Percentiles rank a stretch among this genome's conserved stretches.
phyloP scores from a whole-genome alignment of 2,797 vertebrate species.

The Cyclopterus lumpus region DNA sequence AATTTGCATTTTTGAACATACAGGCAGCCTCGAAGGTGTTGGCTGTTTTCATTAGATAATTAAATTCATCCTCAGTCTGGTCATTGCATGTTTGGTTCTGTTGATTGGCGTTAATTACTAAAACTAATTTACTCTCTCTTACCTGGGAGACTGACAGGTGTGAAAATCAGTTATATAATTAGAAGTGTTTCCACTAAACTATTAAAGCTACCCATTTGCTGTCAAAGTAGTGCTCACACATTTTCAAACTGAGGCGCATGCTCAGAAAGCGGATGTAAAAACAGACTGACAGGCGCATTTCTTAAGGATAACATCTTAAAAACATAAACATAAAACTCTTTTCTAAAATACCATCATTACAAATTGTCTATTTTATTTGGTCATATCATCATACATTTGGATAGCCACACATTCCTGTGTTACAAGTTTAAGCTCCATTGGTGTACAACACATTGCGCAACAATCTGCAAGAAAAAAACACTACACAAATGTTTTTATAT shows the following conservation, averaged over 20 bases:
- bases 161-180: slow-evolving; percentile 24
- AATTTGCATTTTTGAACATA: neutral
- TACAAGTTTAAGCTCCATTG: neutral
- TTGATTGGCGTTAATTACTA: slow-evolving; percentile 39
- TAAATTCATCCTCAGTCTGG: neutral
- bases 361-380: neutral
- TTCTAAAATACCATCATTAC: neutral
- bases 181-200: slow-evolving; percentile 24
- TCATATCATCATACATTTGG: neutral
- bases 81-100: slow-evolving; percentile 26
- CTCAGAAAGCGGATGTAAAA: slow-evolving; percentile 23
- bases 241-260: neutral
- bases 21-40: neutral
- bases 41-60: slow-evolving; percentile 20
- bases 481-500: no score
- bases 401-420: neutral
- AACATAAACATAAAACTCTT: neutral
- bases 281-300: neutral
- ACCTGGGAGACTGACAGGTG: slow-evolving; percentile 45
- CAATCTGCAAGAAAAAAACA: neutral
- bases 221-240: slow-evolving; percentile 1
- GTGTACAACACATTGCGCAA: neutral
- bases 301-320: neutral
- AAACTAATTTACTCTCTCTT: slow-evolving; percentile 17
- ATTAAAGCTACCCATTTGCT: slow-evolving; percentile 21